Evolutionary conservation across 2,113 vertebrate species (phyloP), one percentile per base, ranked within the genome.

Genomic region (Crypturellus undulatus): DNA sequence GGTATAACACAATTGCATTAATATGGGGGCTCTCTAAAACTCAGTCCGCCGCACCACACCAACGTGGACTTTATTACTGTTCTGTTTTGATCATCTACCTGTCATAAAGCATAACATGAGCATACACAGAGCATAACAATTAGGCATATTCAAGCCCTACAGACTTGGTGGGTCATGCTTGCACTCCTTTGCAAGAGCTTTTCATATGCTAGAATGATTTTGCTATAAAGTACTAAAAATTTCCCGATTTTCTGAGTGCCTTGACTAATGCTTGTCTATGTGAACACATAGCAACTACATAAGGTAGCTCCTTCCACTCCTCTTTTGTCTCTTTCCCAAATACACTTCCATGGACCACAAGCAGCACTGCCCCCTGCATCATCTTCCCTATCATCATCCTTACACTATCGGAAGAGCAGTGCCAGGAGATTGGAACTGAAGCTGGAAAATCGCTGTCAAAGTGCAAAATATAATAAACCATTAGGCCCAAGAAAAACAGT

Each of bases 1-100:
- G 10, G 7, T 15, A 3, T 1, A 38, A 73, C 72, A 51, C 20
- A 17, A 3, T 0, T 2, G 34, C 32, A 9, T 0, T 6, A 4
- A 42, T 42, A 30, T 3, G 0, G 42, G 56, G 60, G 16, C 34
- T 59, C 32, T 34, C 49, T 9, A 62, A 25, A 58, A 42, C 36
- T 70, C 14, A 5, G 30, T 40, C 49, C 16, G 0, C 2, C 32
- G 36, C 0, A 30, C 79, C 47, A 76, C 80, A 36, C 85, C 26
- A 79, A 34, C 14, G 16, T 32, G 54, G 30, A 28, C 32, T 30
- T 87, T 17, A 6, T 49, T 2, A 10, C 49, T 25, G 72, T 6
- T 43, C 59, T 3, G 2, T 34, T 64, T 0, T 0, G 67, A 64
- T 92, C 42, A 60, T 63, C 58, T 8, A 6, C 30, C 40, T 9